phyloP scores from a whole-genome alignment of 2,888 invertebrate genomes.

The Pedicia rivosa region DNA sequence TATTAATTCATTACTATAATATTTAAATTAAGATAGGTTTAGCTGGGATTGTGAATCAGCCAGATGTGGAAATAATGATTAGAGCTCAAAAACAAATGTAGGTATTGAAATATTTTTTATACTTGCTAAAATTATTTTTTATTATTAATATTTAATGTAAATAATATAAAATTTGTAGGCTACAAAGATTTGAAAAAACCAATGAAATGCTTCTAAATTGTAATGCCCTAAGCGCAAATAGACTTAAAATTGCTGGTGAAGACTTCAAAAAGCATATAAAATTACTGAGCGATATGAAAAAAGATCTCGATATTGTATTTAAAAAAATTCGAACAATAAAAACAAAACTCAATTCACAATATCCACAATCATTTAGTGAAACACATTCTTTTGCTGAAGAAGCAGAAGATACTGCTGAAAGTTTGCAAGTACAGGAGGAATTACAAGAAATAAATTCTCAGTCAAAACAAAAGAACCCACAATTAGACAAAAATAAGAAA shows the following conservation, averaged over 20 bases:
- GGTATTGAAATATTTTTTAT: constrained; percentile 19
- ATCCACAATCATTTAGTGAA: constrained; percentile 47
- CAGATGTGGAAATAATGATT: constrained; percentile 79
- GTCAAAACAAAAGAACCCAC: constrained; percentile 1
- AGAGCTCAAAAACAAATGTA: constrained; percentile 87
- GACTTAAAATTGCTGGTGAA: constrained; percentile 67
- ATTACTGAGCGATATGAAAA: constrained; percentile 77
- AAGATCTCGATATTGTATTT: constrained; percentile 88
- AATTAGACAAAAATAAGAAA: constrained; percentile 11
- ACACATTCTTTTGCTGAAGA: constrained; percentile 37
- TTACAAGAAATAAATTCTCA: not conserved
- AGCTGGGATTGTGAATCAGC: constrained; percentile 81
- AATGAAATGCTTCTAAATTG: constrained; percentile 98
- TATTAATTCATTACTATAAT: no score
- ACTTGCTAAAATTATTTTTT: not conserved
- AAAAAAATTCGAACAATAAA: constrained; percentile 76
- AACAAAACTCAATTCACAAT: constrained; percentile 50
- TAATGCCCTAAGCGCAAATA: constrained; percentile 78
- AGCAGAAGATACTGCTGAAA: constrained; percentile 31
- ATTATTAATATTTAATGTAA: not conserved
- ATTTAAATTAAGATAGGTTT: no score
- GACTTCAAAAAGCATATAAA: constrained; percentile 87
- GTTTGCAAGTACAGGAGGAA: constrained; percentile 14
- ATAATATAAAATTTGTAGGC: constrained; percentile 37
- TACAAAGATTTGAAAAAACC: constrained; percentile 94